Conservation (phyloP, 1,140 invertebrate species). For the Physella acuta region DNA sequence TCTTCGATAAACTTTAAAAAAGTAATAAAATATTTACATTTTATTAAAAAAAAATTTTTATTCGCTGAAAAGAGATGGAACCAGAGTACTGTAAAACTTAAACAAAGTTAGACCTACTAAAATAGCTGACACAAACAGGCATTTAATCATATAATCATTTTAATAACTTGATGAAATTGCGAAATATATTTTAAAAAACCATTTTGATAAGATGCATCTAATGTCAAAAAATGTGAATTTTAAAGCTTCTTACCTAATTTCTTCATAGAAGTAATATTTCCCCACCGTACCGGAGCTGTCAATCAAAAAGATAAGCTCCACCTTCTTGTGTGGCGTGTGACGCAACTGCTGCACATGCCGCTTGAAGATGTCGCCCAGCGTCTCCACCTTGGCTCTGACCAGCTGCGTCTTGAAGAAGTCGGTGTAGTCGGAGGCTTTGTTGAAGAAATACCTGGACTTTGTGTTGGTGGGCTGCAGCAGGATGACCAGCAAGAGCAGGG, state of each 20-base stretch:
- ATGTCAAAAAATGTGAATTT: not conserved
- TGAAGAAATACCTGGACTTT: not conserved
- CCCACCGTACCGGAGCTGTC: constrained; percentile 73
- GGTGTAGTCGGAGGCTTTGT: constrained; percentile 25
- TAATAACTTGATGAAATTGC: not conserved
- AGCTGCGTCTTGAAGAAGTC: constrained; percentile 25
- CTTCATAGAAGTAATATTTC: constrained; percentile 69
- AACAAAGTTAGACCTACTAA: not conserved
- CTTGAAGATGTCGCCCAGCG: constrained; percentile 64
- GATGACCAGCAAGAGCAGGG: not conserved
- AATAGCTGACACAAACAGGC: not conserved
- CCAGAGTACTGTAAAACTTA: no score
- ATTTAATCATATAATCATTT: not conserved
- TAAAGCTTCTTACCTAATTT: constrained; percentile 59
- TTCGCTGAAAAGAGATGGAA: no score
- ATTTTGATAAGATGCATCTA: no score
- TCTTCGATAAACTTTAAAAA: no score
- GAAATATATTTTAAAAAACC: not conserved
- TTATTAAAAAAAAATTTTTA: no score
- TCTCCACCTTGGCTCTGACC: constrained; percentile 64
- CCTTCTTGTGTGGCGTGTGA: constrained; percentile 54
- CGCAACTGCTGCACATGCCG: constrained; percentile 60
- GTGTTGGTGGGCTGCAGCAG: not conserved
- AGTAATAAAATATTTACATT: no score
- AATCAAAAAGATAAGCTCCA: constrained; percentile 73